A percentile compares a stretch with the other conserved stretches of the same genome.
These are phyloP conservation scores for Scaptomyza flava DNA, from an alignment of 2,888 invertebrate genomes.

Conservation along the genomic window DNA sequence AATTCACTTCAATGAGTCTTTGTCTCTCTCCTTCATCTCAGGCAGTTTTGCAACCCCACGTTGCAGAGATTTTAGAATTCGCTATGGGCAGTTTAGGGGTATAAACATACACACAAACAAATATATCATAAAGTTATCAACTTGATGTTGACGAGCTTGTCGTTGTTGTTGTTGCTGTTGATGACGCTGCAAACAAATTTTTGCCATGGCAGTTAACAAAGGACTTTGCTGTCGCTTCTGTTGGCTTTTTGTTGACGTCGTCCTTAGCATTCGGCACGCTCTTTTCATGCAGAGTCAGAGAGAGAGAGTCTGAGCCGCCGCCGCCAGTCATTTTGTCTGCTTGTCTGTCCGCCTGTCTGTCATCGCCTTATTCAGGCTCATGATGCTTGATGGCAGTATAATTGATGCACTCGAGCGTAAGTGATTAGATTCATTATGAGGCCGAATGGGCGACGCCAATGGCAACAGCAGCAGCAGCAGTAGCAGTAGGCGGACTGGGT, in stretches of 20 bases:
- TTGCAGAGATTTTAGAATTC: slow-evolving; percentile 38
- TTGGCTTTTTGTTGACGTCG: slow-evolving; percentile 44
- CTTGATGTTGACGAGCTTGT: slow-evolving; percentile 66
- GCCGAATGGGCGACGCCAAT: slow-evolving; percentile 57
- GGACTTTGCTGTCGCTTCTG: slow-evolving; percentile 63
- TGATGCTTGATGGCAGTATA: slow-evolving; percentile 82
- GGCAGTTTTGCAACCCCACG: slow-evolving; percentile 14
- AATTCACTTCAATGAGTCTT: not conserved
- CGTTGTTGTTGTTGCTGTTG: slow-evolving; percentile 60
- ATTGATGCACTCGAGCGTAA: slow-evolving; percentile 84
- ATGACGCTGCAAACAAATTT: slow-evolving; percentile 83
- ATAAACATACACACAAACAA: slow-evolving; percentile 8
- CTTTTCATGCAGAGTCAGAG: slow-evolving; percentile 30
- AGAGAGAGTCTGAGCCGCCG: slow-evolving; percentile 37
- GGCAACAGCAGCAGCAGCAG: slow-evolving; percentile 13
- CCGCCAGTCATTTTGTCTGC: slow-evolving; percentile 72
- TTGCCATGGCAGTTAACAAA: slow-evolving; percentile 68
- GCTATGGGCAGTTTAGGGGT: slow-evolving; percentile 46
- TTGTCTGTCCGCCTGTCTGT: slow-evolving; percentile 50
- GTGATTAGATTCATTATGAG: slow-evolving; percentile 84
- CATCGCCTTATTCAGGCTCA: slow-evolving; percentile 43
- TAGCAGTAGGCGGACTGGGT: slow-evolving; percentile 1
- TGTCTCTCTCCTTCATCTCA: not conserved
- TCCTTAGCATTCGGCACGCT: slow-evolving; percentile 58
- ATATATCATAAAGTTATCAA: slow-evolving; percentile 70